Conservation (phyloP, 2,888 invertebrate species). For the Pharmacophagus antenor region DNA sequence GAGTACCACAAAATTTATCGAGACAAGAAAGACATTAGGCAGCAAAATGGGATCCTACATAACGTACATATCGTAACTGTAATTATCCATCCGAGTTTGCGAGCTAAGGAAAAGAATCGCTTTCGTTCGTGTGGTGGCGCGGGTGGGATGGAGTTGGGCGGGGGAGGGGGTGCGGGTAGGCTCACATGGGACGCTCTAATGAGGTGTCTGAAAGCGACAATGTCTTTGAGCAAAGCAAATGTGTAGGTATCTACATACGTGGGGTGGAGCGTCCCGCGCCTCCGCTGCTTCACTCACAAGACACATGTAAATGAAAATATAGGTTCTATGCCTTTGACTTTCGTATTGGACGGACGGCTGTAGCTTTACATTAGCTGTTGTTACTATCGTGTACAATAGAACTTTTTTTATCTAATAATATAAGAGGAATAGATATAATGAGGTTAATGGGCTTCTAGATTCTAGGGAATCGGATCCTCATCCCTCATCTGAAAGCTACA, state of each 20-base stretch:
- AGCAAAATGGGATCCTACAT: constrained; percentile 55
- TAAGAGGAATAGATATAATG: no score
- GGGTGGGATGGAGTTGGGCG: constrained; percentile 40
- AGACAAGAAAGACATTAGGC: constrained; percentile 46
- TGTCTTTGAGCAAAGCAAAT: constrained; percentile 80
- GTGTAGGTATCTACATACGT: constrained; percentile 75
- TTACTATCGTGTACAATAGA: background rate
- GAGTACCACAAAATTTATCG: constrained; percentile 30
- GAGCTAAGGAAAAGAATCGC: constrained; percentile 76
- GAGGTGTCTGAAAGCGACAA: constrained; percentile 82
- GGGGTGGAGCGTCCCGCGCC: constrained; percentile 65
- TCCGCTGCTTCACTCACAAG: constrained; percentile 35
- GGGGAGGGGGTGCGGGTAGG: constrained; percentile 55
- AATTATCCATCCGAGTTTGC: constrained; percentile 78
- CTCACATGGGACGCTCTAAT: constrained; percentile 81
- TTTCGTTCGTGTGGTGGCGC: constrained; percentile 54
- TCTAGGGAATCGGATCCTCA: no score
- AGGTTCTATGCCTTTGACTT: constrained; percentile 13
- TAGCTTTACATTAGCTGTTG: constrained; percentile 2
- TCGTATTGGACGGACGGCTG: constrained; percentile 18
- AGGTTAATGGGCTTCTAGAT: no score
- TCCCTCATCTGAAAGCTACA: no score
- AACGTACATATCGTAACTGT: constrained; percentile 63
- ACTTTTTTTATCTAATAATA: no score
- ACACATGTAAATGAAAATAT: constrained; percentile 7